These are phyloP conservation scores for Dendronephthya gigantea DNA, from an alignment of 64 coral and sea anemone genomes.

Conservation along the genomic window DNA sequence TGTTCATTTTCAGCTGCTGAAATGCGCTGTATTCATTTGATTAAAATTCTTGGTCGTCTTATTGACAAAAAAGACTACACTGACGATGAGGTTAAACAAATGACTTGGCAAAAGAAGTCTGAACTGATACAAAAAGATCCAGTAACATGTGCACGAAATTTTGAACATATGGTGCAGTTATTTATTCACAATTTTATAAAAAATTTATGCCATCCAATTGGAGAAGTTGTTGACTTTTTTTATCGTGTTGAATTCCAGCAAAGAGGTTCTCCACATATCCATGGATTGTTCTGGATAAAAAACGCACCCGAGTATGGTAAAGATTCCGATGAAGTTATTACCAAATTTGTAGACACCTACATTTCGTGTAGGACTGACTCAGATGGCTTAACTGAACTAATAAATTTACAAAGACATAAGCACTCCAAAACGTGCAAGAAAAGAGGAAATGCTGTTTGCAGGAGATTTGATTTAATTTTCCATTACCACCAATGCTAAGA, in stretches of 20 bases:
- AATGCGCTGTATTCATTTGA: background rate
- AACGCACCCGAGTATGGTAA: background rate
- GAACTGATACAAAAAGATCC: too few relatives aligned
- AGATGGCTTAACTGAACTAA: background rate
- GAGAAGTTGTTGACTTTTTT: background rate
- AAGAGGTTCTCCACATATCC: background rate
- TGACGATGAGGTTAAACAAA: background rate
- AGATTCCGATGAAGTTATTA: background rate
- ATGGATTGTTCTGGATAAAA: background rate
- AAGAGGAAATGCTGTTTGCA: background rate
- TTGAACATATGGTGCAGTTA: background rate
- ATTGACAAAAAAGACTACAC: background rate
- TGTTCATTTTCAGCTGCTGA: background rate
- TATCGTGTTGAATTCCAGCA: background rate
- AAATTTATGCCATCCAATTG: background rate
- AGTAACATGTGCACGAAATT: background rate
- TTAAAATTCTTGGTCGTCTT: background rate
- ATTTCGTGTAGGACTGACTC: background rate
- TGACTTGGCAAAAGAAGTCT: background rate
- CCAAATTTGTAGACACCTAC: background rate
- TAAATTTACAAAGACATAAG: background rate
- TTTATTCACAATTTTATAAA: background rate
- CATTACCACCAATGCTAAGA: background rate
- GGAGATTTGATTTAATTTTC: constrained; percentile 1
- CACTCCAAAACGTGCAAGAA: background rate